Percentiles rank a stretch among this genome's conserved stretches.
phyloP scores from a whole-genome alignment of 2,113 vertebrate genomes.

The Spermophilus dauricus region DNA sequence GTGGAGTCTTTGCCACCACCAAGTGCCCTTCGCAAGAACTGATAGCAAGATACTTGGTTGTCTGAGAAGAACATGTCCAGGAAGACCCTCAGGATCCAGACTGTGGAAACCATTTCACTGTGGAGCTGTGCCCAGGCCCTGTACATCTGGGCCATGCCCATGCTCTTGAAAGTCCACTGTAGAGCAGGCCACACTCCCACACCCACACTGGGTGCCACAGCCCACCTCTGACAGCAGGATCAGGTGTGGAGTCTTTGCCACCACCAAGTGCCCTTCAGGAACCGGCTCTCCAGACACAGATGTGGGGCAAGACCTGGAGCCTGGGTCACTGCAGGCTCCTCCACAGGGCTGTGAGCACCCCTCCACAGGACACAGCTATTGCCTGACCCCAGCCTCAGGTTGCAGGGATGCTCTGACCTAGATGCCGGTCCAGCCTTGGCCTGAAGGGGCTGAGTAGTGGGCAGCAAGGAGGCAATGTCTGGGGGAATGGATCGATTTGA shows the following conservation, averaged over 20 bases:
- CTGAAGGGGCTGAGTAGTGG: background rate
- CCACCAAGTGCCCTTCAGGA: rapidly evolving
- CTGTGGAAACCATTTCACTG: rapidly evolving
- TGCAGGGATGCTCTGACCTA: background rate
- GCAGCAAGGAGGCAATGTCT: background rate
- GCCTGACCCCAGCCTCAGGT: background rate
- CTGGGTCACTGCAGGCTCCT: background rate
- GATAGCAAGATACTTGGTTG: background rate
- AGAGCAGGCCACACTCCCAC: too few relatives aligned
- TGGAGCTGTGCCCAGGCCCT: background rate
- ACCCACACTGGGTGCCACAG: background rate
- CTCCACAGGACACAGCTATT: background rate
- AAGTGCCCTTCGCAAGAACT: rapidly evolving
- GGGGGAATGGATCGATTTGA: too few relatives aligned
- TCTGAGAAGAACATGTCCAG: background rate
- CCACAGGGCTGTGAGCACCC: background rate
- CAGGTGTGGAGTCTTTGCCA: background rate
- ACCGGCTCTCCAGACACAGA: background rate
- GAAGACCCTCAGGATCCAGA: background rate
- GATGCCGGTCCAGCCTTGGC: too few relatives aligned
- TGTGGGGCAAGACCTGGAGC: background rate
- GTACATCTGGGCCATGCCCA: too few relatives aligned
- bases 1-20: background rate
- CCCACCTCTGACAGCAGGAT: background rate
- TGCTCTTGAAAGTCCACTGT: background rate